Evolutionary conservation across 1,140 invertebrate species (phyloP), one percentile per base, ranked within the genome.

Genomic region (Ylistrum balloti): DNA sequence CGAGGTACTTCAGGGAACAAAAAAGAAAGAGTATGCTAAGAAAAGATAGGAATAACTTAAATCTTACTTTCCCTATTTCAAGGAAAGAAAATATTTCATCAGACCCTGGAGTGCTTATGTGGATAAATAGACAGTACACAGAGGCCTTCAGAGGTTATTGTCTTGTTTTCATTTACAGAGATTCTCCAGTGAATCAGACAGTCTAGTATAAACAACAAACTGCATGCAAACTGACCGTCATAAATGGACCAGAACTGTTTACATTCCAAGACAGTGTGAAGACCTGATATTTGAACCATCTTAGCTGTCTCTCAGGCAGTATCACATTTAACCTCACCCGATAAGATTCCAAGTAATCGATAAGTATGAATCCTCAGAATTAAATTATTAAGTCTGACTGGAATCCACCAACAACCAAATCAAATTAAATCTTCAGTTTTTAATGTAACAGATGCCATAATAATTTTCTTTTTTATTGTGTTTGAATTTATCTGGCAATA

Each of bases 181-280:
- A 11, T 28, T n/a, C 56, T 74, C 56, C 9, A 74, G 56, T 74
- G 56, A 74, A 74, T 74, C 56, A 74, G 56, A 74, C 56, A 74
- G 56, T 74, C 28, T 74, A 74, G 1, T n/a, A 74, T 74, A 74
- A 74, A 74, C 56, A 74, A 74, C 56, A 74, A 74, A 74, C 56
- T 74, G n/a, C 17, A 28, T 74, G n/a, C 17, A 28, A 74, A 74
- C 22, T 74, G 56, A 74, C 56, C 56, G 1, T n/a, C 22, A 74
- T 22, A 74, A 74, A 74, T 28, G 22, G 56, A 74, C 56, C 56
- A 74, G 56, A 74, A 74, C 56, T 74, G 56, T 74, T 74, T 74
- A 74, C 56, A 74, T 74, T 74, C 56, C 22, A 22, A 74, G 56
- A 74, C 15, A 38, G 35, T 38, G 35, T 38, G 41, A 17, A 45